A percentile compares a stretch with the other conserved stretches of the same genome.
These are phyloP conservation scores for Paratrypauchen microcephalus DNA, from an alignment of 2,797 vertebrate genomes.

Conservation along the genomic window DNA sequence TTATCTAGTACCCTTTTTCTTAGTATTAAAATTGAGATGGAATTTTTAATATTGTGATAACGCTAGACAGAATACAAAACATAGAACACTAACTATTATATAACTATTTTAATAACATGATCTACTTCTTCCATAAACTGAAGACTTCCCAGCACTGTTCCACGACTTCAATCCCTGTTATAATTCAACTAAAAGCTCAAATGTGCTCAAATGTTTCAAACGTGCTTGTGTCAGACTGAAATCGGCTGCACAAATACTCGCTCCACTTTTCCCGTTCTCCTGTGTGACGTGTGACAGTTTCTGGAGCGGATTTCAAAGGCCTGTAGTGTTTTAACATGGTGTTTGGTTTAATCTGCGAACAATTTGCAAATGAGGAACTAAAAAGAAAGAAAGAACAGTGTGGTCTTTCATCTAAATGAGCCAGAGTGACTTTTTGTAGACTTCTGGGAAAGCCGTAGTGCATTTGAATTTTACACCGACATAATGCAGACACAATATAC, in stretches of 20 bases:
- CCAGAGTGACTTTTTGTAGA: slow-evolving; percentile 48
- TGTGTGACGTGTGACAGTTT: slow-evolving; percentile 49
- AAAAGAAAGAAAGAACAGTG: slow-evolving; percentile 20
- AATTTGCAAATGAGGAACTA: slow-evolving; percentile 58
- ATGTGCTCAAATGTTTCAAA: neutral
- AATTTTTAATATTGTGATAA: too few relatives aligned
- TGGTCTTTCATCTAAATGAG: slow-evolving; percentile 60
- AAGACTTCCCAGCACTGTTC: slow-evolving; percentile 16
- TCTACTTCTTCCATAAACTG: neutral
- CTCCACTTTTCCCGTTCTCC: slow-evolving; percentile 57
- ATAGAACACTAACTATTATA: too few relatives aligned
- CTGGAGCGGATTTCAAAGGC: slow-evolving; percentile 58
- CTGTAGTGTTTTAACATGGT: slow-evolving; percentile 60
- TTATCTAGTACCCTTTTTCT: too few relatives aligned
- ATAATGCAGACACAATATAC: neutral
- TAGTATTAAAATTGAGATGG: too few relatives aligned
- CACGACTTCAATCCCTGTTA: slow-evolving; percentile 8
- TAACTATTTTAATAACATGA: neutral
- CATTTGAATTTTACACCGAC: slow-evolving; percentile 18
- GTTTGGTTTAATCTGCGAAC: slow-evolving; percentile 66
- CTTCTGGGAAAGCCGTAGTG: slow-evolving; percentile 9
- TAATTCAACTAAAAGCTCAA: slow-evolving; percentile 33
- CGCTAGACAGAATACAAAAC: too few relatives aligned
- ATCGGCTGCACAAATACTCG: slow-evolving; percentile 60
- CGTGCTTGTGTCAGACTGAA: slow-evolving; percentile 38